Percentiles rank a stretch among this genome's conserved stretches.
These are phyloP conservation scores for Venustaconcha ellipsiformis DNA, from an alignment of 1,140 invertebrate species.

Conservation along the genomic window DNA sequence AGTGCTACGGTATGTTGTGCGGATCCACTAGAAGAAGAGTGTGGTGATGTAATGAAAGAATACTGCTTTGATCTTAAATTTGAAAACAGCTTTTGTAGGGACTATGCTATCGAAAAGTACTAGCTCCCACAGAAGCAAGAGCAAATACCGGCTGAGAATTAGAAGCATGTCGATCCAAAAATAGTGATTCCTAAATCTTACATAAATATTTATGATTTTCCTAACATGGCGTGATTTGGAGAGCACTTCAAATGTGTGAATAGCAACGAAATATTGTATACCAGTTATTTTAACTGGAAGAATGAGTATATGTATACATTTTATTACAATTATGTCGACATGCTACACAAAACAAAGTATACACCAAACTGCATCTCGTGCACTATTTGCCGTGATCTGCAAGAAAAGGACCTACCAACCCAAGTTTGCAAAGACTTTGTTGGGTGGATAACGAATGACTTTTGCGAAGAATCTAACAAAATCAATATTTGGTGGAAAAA, in stretches of 20 bases:
- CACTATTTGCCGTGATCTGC: no score
- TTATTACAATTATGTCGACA: no score
- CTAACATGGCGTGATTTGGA: slow-evolving; percentile 84
- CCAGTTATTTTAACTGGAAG: slow-evolving; percentile 63
- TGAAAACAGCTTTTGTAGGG: slow-evolving; percentile 67
- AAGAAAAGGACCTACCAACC: no score
- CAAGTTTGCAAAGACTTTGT: no score
- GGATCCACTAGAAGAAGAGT: slow-evolving; percentile 36
- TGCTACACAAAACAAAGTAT: no score
- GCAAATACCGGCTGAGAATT: slow-evolving; percentile 57
- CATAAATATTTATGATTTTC: slow-evolving; percentile 89
- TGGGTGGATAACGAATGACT: no score
- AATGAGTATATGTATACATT: background rate
- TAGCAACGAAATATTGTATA: slow-evolving; percentile 58
- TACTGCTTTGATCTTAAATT: slow-evolving; percentile 87
- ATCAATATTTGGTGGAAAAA: no score
- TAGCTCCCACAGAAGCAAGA: slow-evolving; percentile 49
- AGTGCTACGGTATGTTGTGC: slow-evolving; percentile 60
- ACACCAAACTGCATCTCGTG: no score
- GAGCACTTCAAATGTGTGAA: slow-evolving; percentile 79
- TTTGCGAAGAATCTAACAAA: no score
- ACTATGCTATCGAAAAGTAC: slow-evolving; percentile 69
- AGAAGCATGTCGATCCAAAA: slow-evolving; percentile 26
- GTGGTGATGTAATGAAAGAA: slow-evolving; percentile 64
- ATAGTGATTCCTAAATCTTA: background rate